Evolutionary conservation across 2,888 invertebrate species (phyloP), one percentile per base, ranked within the genome.

Genomic region (Nomada lathburiana): DNA sequence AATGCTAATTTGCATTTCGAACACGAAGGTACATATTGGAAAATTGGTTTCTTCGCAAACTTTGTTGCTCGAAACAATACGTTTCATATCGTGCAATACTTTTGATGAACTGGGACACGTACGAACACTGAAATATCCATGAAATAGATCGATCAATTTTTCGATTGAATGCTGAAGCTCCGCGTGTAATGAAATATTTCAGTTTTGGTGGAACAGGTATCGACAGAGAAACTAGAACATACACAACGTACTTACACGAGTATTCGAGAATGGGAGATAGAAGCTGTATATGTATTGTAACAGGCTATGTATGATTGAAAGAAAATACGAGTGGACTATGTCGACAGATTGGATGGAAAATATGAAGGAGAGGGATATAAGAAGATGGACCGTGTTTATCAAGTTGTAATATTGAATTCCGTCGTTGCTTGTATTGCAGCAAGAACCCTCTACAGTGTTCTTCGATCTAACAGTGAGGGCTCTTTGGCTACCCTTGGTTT

Each of bases 101-200:
- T 55, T 16, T 13, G 20, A 23, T 13, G 57, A 26, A 23, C 23
- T 3, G 57, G 26, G 20, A 57, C 20, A 53, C 2, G 20, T 26
- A 23, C 57, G 20, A 57, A 13, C 20, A 44, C 11, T 13, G 13
- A 13, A 44, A 13, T 44, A 44, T 36, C 52, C n/a, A 67, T 52
- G 52, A 67, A 67, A 29, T 4, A 10, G 2, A 36, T 29, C 7
- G 52, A 67, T 18, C 44, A 4, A 16, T 23, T 20, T n/a, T n/a
- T 26, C 13, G 26, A n/a, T n/a, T 1, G 47, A n/a, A n/a, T 29
- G n/a, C 3, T 10, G 18, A 18, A 64, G 50, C 64, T 10, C 26
- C 10, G 9, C 18, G 50, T 18, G 26, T 64, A 29, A 64, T 64
- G 26, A 64, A 64, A 64, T 29, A 64, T 52, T 29, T 10, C 50